Percentiles rank a stretch among this genome's conserved stretches.
phyloP scores from a whole-genome alignment of 2,113 vertebrate species.

The Morone chrysops region DNA sequence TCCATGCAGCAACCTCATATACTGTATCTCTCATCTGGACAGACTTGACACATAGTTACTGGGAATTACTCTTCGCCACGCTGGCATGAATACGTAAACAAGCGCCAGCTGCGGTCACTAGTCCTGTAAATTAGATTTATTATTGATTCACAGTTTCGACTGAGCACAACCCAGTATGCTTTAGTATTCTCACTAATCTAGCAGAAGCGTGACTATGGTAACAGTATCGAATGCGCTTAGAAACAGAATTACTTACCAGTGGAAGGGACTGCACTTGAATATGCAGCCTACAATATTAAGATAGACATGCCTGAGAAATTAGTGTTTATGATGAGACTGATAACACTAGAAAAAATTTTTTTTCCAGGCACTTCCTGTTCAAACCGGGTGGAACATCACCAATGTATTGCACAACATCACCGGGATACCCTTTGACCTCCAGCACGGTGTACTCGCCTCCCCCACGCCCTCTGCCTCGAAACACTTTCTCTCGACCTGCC shows the following conservation, averaged over 20 bases:
- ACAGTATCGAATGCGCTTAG: slow-evolving; percentile 59
- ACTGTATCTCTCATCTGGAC: slow-evolving; percentile 39
- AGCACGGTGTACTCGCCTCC: slow-evolving; percentile 99
- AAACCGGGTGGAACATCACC: slow-evolving; percentile 98
- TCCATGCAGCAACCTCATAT: slow-evolving; percentile 27
- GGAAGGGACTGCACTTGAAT: slow-evolving; percentile 39
- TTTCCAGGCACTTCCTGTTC: slow-evolving; percentile 96
- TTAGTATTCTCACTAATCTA: slow-evolving; percentile 39
- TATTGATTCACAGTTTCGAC: slow-evolving; percentile 75
- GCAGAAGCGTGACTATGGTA: slow-evolving; percentile 60
- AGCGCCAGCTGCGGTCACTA: slow-evolving; percentile 69
- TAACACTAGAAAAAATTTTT: slow-evolving; percentile 20
- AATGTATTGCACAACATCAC: slow-evolving; percentile 96
- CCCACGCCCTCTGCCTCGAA: slow-evolving; percentile 95
- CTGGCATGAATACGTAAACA: slow-evolving; percentile 75
- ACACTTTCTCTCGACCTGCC: slow-evolving; percentile 94
- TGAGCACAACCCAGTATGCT: slow-evolving; percentile 53
- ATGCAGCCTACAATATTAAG: slow-evolving; percentile 15
- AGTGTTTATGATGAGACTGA: not conserved
- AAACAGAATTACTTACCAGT: slow-evolving; percentile 61
- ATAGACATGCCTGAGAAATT: not conserved
- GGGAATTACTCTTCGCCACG: slow-evolving; percentile 63
- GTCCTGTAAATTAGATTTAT: slow-evolving; percentile 77
- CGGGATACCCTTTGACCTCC: slow-evolving; percentile 97
- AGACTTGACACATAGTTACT: slow-evolving; percentile 64